phyloP scores from a whole-genome alignment of 2,113 vertebrate genomes.

The Erythrocebus patas region DNA sequence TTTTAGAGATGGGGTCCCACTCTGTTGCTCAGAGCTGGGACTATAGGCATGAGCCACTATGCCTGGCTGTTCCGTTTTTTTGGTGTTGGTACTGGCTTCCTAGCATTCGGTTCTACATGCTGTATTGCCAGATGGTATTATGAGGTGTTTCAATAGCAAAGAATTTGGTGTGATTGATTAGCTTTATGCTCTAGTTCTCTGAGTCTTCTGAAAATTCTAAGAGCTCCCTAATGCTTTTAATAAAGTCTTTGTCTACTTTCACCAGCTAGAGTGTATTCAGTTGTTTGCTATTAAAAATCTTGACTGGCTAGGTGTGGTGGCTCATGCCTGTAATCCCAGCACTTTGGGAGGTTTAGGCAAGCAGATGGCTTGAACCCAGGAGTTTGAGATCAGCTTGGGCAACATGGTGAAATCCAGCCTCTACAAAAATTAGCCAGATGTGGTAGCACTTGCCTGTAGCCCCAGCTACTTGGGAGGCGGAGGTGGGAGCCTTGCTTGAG shows the following conservation, averaged over 20 bases:
- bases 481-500: too few relatives aligned
- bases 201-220: background rate
- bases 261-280: background rate
- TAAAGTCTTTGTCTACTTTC: background rate
- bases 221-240: background rate
- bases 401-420: too few relatives aligned
- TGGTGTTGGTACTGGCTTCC: background rate
- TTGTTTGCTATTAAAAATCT: background rate
- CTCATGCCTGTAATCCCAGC: too few relatives aligned
- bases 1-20: background rate
- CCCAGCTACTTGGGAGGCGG: too few relatives aligned
- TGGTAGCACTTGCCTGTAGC: too few relatives aligned
- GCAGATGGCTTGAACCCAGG: too few relatives aligned
- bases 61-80: background rate
- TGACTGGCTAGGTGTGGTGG: too few relatives aligned
- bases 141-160: background rate
- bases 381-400: too few relatives aligned
- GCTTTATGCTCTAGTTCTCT: background rate
- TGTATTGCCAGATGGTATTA: background rate
- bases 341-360: too few relatives aligned
- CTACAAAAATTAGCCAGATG: too few relatives aligned
- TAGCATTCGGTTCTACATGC: background rate
- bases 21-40: background rate
- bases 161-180: background rate
- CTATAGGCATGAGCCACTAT: background rate